Evolutionary conservation across 2,797 vertebrate genomes (phyloP).

Genomic region (Nyctalus aviator): DNA sequence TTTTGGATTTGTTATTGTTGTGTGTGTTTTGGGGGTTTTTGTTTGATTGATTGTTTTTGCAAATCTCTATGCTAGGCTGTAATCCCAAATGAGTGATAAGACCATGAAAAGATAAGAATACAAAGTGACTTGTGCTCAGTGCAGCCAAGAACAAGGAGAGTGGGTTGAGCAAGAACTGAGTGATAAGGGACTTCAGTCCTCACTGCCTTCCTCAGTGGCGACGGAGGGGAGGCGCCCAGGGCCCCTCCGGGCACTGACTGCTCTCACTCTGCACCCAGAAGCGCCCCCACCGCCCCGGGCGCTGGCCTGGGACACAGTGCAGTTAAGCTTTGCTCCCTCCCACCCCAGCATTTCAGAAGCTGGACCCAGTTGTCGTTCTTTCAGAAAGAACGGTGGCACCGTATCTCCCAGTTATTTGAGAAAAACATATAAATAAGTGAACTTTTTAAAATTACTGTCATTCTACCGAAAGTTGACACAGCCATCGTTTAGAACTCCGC

Average conservation of each 20-base stretch:
- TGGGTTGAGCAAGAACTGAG: not conserved
- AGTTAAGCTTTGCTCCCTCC: not conserved
- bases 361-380: not conserved
- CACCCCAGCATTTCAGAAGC: not conserved
- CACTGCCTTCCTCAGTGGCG: not conserved
- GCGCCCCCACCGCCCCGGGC: not conserved
- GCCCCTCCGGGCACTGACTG: fast-evolving
- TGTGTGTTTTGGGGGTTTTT: not conserved
- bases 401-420: not conserved
- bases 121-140: not conserved
- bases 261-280: not conserved
- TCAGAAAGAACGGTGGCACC: not conserved
- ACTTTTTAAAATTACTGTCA: not conserved
- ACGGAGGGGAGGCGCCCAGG: fast-evolving
- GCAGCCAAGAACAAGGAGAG: not conserved
- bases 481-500: not conserved
- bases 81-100: not conserved
- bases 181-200: not conserved
- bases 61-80: not conserved
- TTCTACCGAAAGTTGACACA: not conserved
- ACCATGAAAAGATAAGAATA: not conserved
- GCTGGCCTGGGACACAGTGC: fast-evolving
- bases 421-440: not conserved
- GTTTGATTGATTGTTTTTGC: not conserved
- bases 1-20: not conserved